Percentiles rank a stretch among this genome's conserved stretches.
Evolutionary conservation across 1,140 invertebrate species (phyloP).

Genomic region (Calliopsis andreniformis): DNA sequence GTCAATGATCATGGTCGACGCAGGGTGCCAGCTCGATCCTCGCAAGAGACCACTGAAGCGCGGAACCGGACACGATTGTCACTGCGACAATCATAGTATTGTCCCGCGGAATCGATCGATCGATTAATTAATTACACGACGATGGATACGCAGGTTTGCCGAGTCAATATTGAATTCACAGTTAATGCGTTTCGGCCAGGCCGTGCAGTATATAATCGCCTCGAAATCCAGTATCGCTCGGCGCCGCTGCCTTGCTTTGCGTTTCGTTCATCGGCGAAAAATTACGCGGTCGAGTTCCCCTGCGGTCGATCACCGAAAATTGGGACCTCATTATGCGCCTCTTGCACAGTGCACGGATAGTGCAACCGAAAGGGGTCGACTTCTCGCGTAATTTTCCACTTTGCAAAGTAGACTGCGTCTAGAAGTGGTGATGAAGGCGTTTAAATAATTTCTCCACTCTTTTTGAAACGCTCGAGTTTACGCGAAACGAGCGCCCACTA

Average conservation of each 20-base stretch:
- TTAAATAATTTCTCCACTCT: no score
- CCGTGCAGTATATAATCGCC: conserved; percentile 52
- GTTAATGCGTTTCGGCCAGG: conserved; percentile 68
- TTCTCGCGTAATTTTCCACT: no score
- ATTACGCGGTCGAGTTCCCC: background rate
- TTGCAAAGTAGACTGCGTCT: no score
- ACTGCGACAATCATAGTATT: conserved; percentile 54
- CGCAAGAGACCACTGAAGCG: conserved; percentile 3
- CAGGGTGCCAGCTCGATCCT: background rate
- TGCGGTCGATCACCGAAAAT: background rate
- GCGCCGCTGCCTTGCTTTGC: background rate
- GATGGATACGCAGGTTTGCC: conserved; percentile 72
- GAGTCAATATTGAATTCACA: conserved; percentile 77
- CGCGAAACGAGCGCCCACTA: background rate
- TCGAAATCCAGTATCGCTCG: conserved; percentile 42
- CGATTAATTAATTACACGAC: conserved; percentile 76
- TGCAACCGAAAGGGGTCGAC: no score
- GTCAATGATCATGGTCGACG: background rate
- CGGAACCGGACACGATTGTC: conserved; percentile 36
- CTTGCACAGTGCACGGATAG: background rate
- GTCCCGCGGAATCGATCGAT: conserved; percentile 56
- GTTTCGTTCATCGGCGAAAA: background rate
- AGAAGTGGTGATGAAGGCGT: no score
- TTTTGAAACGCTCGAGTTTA: no score
- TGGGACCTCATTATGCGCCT: no score